Conservation (phyloP, 2,888 invertebrate species). For the Agriopis leucophaearia region DNA sequence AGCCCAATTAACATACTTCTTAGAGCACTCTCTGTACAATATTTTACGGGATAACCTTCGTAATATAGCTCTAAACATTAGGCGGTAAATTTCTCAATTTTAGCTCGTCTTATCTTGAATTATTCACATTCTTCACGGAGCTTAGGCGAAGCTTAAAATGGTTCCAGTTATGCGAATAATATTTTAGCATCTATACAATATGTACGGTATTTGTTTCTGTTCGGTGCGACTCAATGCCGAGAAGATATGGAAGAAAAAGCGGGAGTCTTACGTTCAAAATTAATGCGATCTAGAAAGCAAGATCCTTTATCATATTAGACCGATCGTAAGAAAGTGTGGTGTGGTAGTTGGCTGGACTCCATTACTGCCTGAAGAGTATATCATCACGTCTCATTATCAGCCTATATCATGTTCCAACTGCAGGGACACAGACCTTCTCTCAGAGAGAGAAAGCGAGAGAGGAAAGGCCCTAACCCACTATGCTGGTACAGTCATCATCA, state of each 20-base stretch:
- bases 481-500: too few species aligned
- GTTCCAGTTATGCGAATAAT: slow-evolving; percentile 24
- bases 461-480: too few species aligned
- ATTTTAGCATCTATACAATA: slow-evolving; percentile 20
- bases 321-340: background rate
- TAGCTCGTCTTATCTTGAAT: slow-evolving; percentile 30
- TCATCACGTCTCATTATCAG: too few species aligned
- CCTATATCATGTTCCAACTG: too few species aligned
- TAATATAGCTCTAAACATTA: slow-evolving; percentile 22
- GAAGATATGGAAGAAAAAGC: background rate
- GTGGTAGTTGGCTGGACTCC: too few species aligned
- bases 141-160: slow-evolving; percentile 29
- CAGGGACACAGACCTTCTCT: too few species aligned
- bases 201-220: background rate
- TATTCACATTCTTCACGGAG: slow-evolving; percentile 30
- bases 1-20: slow-evolving; percentile 25
- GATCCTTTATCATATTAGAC: too few species aligned
- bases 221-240: background rate
- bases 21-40: background rate
- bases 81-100: slow-evolving; percentile 28
- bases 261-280: background rate
- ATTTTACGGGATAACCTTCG: slow-evolving; percentile 15
- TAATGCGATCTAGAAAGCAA: background rate
- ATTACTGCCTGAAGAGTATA: too few species aligned
- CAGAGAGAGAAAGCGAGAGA: too few species aligned